Base-by-base conservation (phyloP, 2,888 invertebrate species). In the Ypsolopha sequella region DNA sequence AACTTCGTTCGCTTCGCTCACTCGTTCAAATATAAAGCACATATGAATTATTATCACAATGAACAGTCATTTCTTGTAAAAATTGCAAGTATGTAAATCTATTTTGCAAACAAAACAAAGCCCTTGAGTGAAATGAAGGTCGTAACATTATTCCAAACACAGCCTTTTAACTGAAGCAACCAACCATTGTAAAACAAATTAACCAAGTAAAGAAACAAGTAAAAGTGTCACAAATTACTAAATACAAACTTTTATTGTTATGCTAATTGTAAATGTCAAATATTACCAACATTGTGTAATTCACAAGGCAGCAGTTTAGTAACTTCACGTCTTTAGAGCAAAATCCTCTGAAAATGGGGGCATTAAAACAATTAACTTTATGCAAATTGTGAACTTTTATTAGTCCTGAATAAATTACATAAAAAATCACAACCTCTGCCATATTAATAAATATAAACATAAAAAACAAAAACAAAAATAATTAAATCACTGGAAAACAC, bases 371-470 rank as follows among this genome's bases (percentile, higher is more conserved):
- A 47, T 47, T 13, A 47, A 11, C 9, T 36, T 60, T 61, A 62
- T 58, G 61, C 58, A 61, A 65, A 63, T 56, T 56, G 14, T 34
- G 58, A 54, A 55, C 55, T 58, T 67, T 66, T 66, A 65, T 64
- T 67, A 24, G 53, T 48, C 51, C 54, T 52, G 56, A 67, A 67
- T 65, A 61, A 62, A 62, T 64, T 62, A 62, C 57, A 60, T 61
- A 60, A 62, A 59, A 58, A 55, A 11, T 47, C 7, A 34, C 33
- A 34, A 24, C 45, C 9, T 45, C 7, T 10, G 9, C 45, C 24
- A 1, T 43, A 9, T 6, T 13, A 13, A 14, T 9, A 1, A 43
- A 51, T 41, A 53, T 54, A 47, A 53, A 55, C 50, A 50, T 50
- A 45, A 53, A 50, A 38, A 52, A 50, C 48, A 41, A 53, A 56